Percentiles rank a stretch among this genome's conserved stretches.
phyloP scores from a whole-genome alignment of 1,140 invertebrate species.

The Goniozus legneri region DNA sequence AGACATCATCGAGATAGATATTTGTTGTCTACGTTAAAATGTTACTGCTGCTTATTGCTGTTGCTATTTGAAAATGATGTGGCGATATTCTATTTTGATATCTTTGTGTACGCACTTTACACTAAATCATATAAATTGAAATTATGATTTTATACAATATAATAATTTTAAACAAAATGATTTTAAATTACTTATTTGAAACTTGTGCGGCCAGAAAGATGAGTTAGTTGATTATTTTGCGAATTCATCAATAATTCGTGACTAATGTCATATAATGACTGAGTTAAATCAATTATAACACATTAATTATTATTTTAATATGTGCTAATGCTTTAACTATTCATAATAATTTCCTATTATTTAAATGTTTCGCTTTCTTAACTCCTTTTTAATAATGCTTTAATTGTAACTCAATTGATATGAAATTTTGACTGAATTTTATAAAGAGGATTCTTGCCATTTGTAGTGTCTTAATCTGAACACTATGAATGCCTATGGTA shows the following conservation, averaged over 20 bases:
- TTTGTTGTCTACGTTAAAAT: slow-evolving; percentile 15
- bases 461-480: too few species aligned
- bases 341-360: too few species aligned
- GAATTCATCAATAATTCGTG: not conserved
- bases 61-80: slow-evolving; percentile 20
- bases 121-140: slow-evolving; percentile 5
- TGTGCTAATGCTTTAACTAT: too few species aligned
- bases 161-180: not conserved
- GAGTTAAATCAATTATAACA: too few species aligned
- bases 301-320: too few species aligned
- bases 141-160: slow-evolving; percentile 5
- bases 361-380: too few species aligned
- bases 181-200: not conserved
- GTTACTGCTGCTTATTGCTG: slow-evolving; percentile 19
- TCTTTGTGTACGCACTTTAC: slow-evolving; percentile 9
- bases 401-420: too few species aligned
- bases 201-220: not conserved
- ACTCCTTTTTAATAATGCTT: too few species aligned
- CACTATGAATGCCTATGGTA: too few species aligned
- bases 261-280: not conserved
- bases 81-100: slow-evolving; percentile 22
- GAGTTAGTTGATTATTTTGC: too few species aligned
- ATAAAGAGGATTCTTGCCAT: too few species aligned
- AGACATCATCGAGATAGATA: slow-evolving; percentile 7
- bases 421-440: too few species aligned